Evolutionary conservation across 2,797 vertebrate genomes (phyloP), one percentile per base, ranked within the genome.

Genomic region (Gadopsis marmoratus): DNA sequence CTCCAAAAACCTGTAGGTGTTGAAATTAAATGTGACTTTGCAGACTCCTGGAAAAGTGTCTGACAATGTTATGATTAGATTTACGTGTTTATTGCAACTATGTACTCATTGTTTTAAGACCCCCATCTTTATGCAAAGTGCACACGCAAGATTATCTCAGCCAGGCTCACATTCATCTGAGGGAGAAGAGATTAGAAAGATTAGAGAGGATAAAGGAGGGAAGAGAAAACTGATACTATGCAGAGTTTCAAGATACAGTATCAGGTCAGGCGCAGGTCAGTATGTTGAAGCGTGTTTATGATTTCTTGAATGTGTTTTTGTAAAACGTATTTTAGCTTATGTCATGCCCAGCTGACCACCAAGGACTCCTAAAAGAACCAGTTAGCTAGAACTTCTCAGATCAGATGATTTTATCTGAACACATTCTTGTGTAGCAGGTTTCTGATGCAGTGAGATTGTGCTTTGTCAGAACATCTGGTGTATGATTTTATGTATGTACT

Each of bases 71-170:
- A 17, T 37, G 0, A 11, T 17, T 12, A 5, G n/a, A 33, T 58
- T 67, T 16, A 41, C 55, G 23, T 31, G 5, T 74, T 73, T 66
- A 73, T 41, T 35, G 21, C 3, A 9, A 54, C n/a, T 12, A 13
- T 62, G 9, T 35, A 14, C 8, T 31, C 26, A 19, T 50, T 63
- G 37, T 54, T 21, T 50, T 29, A 26, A 26, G 19, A 0, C 41
- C 43, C 56, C 17, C 37, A n/a, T 79, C 29, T 39, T 11, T 6
- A 3, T 16, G 8, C 1, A 26, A n/a, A 45, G 17, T 4, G 65
- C 47, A 84, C 74, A 55, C 66, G 69, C 66, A 7, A 1, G 11
- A 48, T 69, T 37, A 62, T 77, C 61, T 64, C 31, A 72, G 1
- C 3, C 54, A 14, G 1, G 14, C 3, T 61, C 31, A 0, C 21